phyloP scores from a whole-genome alignment of 2,113 vertebrate genomes.

The Larimichthys crocea region DNA sequence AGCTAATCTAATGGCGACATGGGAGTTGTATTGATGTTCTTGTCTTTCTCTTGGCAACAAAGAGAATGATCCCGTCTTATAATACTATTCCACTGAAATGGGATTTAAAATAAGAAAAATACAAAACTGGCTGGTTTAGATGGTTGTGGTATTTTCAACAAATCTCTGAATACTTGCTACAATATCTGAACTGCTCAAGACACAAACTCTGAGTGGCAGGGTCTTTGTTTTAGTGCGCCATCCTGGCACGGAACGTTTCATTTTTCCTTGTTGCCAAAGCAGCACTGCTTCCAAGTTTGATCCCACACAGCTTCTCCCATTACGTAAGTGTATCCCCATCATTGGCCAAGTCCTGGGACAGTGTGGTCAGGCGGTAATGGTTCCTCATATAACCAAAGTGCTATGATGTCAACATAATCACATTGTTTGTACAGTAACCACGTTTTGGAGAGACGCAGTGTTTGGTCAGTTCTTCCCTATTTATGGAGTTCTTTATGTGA shows the following conservation, averaged over 20 bases:
- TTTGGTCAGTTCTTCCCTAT: slow-evolving; percentile 74
- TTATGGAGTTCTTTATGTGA: slow-evolving; percentile 63
- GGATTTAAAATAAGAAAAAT: background rate
- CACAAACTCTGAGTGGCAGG: slow-evolving; percentile 11
- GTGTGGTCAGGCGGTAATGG: slow-evolving; percentile 68
- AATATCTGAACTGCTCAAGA: background rate
- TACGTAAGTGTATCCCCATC: slow-evolving; percentile 72
- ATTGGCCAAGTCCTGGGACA: slow-evolving; percentile 67
- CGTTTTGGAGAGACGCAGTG: slow-evolving; percentile 48
- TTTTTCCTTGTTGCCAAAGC: slow-evolving; percentile 59
- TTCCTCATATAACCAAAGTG: slow-evolving; percentile 73
- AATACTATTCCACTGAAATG: background rate
- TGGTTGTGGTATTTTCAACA: background rate
- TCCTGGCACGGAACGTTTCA: slow-evolving; percentile 39
- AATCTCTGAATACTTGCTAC: background rate
- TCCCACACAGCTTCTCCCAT: slow-evolving; percentile 73
- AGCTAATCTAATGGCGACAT: background rate
- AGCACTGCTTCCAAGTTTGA: slow-evolving; percentile 55
- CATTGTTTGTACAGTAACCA: slow-evolving; percentile 81
- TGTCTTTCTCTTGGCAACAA: background rate
- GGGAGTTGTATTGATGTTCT: background rate
- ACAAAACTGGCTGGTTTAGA: background rate
- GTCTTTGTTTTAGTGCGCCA: slow-evolving; percentile 49
- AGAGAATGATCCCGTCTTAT: background rate
- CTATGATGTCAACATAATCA: slow-evolving; percentile 81